phyloP scores from a whole-genome alignment of 2,113 vertebrate species.

The Nothoprocta pentlandii region DNA sequence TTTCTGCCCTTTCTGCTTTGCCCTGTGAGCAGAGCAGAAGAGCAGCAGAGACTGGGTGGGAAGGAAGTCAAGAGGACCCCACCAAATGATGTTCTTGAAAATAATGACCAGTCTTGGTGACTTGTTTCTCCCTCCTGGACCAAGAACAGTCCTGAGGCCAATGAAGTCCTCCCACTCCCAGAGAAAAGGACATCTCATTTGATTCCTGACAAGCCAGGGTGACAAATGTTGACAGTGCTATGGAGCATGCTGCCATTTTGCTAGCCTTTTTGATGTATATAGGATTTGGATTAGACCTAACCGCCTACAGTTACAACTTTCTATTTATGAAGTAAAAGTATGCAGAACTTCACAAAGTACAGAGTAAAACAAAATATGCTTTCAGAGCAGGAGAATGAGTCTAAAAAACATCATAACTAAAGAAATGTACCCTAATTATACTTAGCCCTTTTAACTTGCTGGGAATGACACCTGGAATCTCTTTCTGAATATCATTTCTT shows the following conservation, averaged over 20 bases:
- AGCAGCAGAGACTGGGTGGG: slow-evolving; percentile 15
- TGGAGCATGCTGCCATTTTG: neutral
- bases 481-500: neutral
- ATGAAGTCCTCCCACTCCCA: neutral
- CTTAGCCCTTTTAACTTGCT: slow-evolving; percentile 4
- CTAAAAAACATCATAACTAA: neutral
- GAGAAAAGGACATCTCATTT: neutral
- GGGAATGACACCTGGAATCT: neutral
- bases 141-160: neutral
- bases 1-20: slow-evolving; percentile 47
- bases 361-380: neutral
- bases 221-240: neutral
- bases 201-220: neutral
- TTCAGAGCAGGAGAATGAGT: neutral
- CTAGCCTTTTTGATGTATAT: neutral
- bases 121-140: slow-evolving; percentile 1
- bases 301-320: neutral
- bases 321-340: neutral
- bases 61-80: neutral
- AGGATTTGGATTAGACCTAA: slow-evolving; percentile 27
- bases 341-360: neutral
- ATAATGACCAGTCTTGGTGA: neutral
- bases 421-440: neutral
- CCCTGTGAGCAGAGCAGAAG: neutral
- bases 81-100: neutral